These are phyloP conservation scores for Tridacna crocea DNA, from an alignment of 2,888 invertebrate species.

Conservation along the genomic window DNA sequence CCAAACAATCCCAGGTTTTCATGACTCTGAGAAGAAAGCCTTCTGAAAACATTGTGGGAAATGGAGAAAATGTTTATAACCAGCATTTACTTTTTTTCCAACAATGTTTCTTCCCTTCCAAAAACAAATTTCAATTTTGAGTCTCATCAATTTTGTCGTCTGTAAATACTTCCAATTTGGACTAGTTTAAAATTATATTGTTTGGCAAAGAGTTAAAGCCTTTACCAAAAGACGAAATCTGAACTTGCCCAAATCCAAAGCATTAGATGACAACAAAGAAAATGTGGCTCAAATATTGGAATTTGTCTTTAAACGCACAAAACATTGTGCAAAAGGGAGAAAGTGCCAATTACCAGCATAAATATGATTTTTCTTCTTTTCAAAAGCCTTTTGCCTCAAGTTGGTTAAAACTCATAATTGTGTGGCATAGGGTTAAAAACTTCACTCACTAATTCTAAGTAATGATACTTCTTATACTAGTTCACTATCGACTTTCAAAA, in stretches of 20 bases:
- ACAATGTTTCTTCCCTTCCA: no score
- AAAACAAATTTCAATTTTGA: no score
- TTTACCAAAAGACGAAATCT: neutral
- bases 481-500: neutral
- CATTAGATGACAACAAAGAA: neutral
- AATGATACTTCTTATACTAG: neutral
- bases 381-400: neutral
- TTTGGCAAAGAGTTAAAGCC: no score
- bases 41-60: no score
- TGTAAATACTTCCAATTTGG: no score
- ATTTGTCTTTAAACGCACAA: neutral
- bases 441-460: neutral
- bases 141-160: no score
- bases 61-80: no score
- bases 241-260: neutral
- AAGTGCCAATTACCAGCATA: neutral
- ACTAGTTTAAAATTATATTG: no score
- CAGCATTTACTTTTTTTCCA: no score
- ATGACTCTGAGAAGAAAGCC: no score
- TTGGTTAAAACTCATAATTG: neutral
- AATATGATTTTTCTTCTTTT: slow-evolving; percentile 17
- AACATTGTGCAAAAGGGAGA: neutral
- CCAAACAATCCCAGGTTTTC: no score
- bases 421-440: slow-evolving; percentile 1
- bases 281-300: neutral